These are phyloP conservation scores for Xestia xanthographa DNA, from an alignment of 2,888 invertebrate genomes.

Conservation along the genomic window DNA sequence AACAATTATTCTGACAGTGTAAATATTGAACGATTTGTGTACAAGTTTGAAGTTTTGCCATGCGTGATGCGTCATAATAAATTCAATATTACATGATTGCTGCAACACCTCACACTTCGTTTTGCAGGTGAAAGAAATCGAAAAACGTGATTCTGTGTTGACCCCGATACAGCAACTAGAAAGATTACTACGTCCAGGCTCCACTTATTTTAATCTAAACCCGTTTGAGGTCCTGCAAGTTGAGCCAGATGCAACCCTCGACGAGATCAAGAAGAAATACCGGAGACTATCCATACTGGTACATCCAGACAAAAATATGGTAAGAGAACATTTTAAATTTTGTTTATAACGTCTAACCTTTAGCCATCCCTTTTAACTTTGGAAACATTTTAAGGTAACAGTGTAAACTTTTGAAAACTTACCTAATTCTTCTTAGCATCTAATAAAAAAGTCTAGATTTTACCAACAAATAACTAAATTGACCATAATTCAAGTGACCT, in stretches of 20 bases:
- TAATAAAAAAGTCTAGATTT: slow-evolving; percentile 13
- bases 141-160: slow-evolving; percentile 98
- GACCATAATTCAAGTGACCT: slow-evolving; percentile 19
- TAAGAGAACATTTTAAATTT: slow-evolving; percentile 69
- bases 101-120: slow-evolving; percentile 1
- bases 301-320: slow-evolving; percentile 99
- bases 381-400: not conserved
- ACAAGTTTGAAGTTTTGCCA: slow-evolving; percentile 14
- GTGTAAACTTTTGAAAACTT: slow-evolving; percentile 27
- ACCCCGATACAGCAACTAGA: slow-evolving; percentile 99
- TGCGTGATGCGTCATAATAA: slow-evolving; percentile 22
- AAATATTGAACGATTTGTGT: slow-evolving; percentile 30
- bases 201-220: slow-evolving; percentile 99
- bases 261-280: slow-evolving; percentile 99
- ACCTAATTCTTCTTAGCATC: slow-evolving; percentile 3
- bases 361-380: slow-evolving; percentile 17
- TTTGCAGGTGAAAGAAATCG: slow-evolving; percentile 98
- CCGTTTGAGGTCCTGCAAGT: slow-evolving; percentile 98
- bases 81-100: slow-evolving; percentile 14
- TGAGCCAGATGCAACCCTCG: slow-evolving; percentile 96
- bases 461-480: slow-evolving; percentile 18
- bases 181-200: slow-evolving; percentile 97
- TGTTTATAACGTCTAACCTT: slow-evolving; percentile 37
- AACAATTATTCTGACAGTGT: slow-evolving; percentile 34
- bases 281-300: slow-evolving; percentile 98